Conservation (phyloP, 2,797 vertebrate genomes). For the Aulostomus chinensis region DNA sequence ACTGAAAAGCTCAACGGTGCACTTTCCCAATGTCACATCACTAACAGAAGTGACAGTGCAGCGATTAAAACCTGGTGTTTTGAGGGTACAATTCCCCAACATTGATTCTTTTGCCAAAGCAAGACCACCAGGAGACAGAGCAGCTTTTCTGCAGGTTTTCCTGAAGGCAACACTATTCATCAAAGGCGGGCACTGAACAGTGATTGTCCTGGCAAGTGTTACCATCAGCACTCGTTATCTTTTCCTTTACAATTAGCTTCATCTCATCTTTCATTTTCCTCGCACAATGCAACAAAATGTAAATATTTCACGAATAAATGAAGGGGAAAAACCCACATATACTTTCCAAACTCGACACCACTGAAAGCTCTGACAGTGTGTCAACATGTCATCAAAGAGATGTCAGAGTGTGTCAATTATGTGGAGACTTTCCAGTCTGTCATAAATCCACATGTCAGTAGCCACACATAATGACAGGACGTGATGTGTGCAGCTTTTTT, state of each 20-base stretch:
- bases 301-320: no score
- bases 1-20: neutral
- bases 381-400: conserved; percentile 5
- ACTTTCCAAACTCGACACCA: conserved; percentile 1
- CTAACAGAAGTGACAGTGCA: no score
- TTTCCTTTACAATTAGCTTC: conserved; percentile 56
- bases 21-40: conserved; percentile 3
- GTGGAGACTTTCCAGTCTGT: neutral
- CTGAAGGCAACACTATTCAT: conserved; percentile 26
- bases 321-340: no score
- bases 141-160: conserved; percentile 16
- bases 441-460: conserved; percentile 2
- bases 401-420: conserved; percentile 5
- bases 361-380: neutral
- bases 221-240: conserved; percentile 44
- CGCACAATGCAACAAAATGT: no score
- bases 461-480: neutral
- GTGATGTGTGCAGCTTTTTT: conserved; percentile 2
- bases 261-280: conserved; percentile 13
- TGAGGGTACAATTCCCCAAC: conserved; percentile 24
- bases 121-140: conserved; percentile 21
- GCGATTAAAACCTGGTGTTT: conserved; percentile 34
- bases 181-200: no score
- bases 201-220: conserved; percentile 48
- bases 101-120: conserved; percentile 23